Conservation (phyloP, 2,797 vertebrate genomes). For the Schizothorax lantsangensis region DNA sequence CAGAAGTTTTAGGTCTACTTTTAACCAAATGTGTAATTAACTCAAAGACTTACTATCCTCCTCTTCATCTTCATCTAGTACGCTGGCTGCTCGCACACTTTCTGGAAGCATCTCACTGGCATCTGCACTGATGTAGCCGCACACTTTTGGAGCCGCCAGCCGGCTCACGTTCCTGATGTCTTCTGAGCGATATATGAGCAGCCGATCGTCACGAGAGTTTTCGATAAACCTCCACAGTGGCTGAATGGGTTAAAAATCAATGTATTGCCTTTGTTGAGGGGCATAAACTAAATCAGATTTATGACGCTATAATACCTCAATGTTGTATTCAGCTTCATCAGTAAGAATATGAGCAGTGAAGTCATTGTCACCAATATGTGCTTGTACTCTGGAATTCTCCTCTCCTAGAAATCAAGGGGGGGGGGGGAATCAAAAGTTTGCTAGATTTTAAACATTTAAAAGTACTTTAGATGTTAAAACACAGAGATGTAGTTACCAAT, state of each 20-base stretch:
- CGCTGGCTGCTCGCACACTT: conserved; percentile 53
- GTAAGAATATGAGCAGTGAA: conserved; percentile 90
- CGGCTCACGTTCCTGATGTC: conserved; percentile 91
- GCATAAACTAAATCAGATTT: not conserved
- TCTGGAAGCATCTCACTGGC: conserved; percentile 77
- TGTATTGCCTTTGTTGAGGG: not conserved
- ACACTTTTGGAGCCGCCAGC: conserved; percentile 87
- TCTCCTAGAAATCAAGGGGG: conserved; percentile 78
- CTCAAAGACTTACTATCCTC: conserved; percentile 49
- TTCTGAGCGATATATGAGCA: conserved; percentile 91
- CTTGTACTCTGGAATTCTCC: conserved; percentile 91
- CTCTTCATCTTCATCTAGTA: conserved; percentile 45
- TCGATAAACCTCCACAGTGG: conserved; percentile 93
- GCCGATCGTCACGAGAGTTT: conserved; percentile 79
- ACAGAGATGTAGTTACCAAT: conserved; percentile 78
- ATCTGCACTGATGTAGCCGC: conserved; percentile 85
- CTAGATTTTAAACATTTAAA: not conserved
- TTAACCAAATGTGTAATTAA: not conserved
- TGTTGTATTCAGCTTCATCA: conserved; percentile 87
- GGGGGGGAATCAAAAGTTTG: not conserved
- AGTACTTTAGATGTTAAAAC: not conserved
- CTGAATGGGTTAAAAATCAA: conserved; percentile 67
- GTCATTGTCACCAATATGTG: conserved; percentile 89
- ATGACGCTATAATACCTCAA: conserved; percentile 81
- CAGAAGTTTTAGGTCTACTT: not conserved